Base-by-base conservation (phyloP, 2,888 invertebrate species). In the Acanthopleura granulata region DNA sequence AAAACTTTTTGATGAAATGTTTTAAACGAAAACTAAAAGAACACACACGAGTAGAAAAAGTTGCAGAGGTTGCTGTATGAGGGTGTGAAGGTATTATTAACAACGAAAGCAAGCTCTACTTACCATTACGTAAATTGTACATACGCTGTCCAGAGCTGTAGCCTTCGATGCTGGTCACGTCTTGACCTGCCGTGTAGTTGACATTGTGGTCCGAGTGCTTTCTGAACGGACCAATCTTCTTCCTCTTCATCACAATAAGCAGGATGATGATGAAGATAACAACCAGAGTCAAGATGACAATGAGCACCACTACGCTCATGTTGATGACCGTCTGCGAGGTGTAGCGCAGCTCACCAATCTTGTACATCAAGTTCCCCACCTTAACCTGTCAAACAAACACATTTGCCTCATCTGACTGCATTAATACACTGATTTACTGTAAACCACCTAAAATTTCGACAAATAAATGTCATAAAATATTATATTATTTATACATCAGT, bases 171-270 rank as follows among this genome's bases (percentile, higher is more conserved):
- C 25, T 72, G 18, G 51, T 72, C 12, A 72, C 72, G 9, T 51
- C 72, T 51, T 72, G 72, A 50, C 50, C 72, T 51, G 49, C 50
- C 9, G 50, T 27, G 51, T 27, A 49, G 66, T 27, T 66, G 29
- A 66, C 66, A 15, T 18, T 51, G 22, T 27, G 29, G 49, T 27
- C 51, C 9, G 29, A n/a, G 29, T 66, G 81, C 77, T 77, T 79
- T 61, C 75, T 80, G 79, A 83, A 86, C 27, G 82, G 83, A 0
- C 84, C 81, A 61, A 84, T 78, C 15, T 79, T 77, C 40, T 80
- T 79, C 49, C 77, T 76, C 81, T 83, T 86, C 84, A 86, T 82
- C n/a, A 84, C 74, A 0, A 84, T 11, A 0, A 86, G 9, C 12
- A 87, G 76, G 11, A 82, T 30, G 18, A 84, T 62, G 15, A 84